Evolutionary conservation across 2,797 vertebrate genomes (phyloP), one percentile per base, ranked within the genome.

Genomic region (Mormyrus hasselquistii): DNA sequence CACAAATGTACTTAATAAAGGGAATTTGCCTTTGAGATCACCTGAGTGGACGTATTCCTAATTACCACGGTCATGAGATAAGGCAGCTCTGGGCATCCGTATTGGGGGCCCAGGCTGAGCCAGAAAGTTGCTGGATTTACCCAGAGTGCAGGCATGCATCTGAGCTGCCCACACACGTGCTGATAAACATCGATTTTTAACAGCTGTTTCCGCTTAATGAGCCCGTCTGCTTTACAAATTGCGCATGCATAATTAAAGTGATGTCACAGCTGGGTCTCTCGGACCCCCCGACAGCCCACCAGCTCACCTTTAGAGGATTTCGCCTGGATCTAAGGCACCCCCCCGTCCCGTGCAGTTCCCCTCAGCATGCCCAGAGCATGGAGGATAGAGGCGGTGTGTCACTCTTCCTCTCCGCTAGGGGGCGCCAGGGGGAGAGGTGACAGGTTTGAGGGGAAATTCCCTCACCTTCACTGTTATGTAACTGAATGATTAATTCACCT

Each of bases 41-140:
- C 90, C 92, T 91, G 90, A 89, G 79, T 38, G 87, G 91, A 86
- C 88, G 90, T 90, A 52, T 53, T 90, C 91, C 90, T 94, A 94
- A 95, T 94, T 93, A 95, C 93, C 95, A 93, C 10, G 10, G 34
- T 44, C 93, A 88, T 53, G 92, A 92, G 94, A 95, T 95, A 95
- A 95, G 93, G 94, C 94, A 96, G 95, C 92, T 95, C 41, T 1
- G 25, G 29, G 90, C 86, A 87, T 92, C 93, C 93, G 91, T 88
- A 85, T 92, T 90, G 65, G 19, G 86, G 69, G 38, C 69, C 59
- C 76, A n/a, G 4, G 29, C 88, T 69, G 85, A 22, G 47, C 16
- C 41, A 47, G 87, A 41, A 22, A 25, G 41, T 50, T 3, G 22
- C 29, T 19, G 29, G 57, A 29, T 53, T 88, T 25, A 88, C 55